These are phyloP conservation scores for Brotula barbata DNA, from an alignment of 2,797 vertebrate species.

Conservation along the genomic window DNA sequence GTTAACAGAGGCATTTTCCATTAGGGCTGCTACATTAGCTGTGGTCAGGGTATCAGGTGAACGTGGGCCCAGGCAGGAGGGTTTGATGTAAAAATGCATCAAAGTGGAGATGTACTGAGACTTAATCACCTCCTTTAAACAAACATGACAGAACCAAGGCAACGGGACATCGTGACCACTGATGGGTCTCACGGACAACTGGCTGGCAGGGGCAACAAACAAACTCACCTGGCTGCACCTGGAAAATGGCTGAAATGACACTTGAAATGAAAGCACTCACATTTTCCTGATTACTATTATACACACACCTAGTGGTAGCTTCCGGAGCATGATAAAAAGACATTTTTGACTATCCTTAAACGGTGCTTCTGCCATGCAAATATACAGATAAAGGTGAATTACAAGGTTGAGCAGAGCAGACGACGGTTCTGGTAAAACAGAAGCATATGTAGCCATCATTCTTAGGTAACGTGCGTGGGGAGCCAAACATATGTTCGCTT, in stretches of 20 bases:
- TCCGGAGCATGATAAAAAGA: slow-evolving; percentile 21
- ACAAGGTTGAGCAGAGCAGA: neutral
- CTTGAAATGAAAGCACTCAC: slow-evolving; percentile 5
- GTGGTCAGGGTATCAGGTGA: slow-evolving; percentile 41
- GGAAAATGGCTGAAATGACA: slow-evolving; percentile 20
- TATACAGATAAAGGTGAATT: slow-evolving; percentile 14
- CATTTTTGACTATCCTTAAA: slow-evolving; percentile 44
- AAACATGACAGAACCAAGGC: slow-evolving; percentile 73
- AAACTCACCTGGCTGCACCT: slow-evolving; percentile 36
- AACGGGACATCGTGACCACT: slow-evolving; percentile 69
- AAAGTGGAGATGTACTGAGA: slow-evolving; percentile 37
- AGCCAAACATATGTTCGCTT: slow-evolving; percentile 44
- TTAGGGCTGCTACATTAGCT: slow-evolving; percentile 69
- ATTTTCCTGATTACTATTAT: neutral
- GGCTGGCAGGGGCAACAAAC: slow-evolving; percentile 47
- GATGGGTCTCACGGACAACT: slow-evolving; percentile 48
- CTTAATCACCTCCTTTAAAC: slow-evolving; percentile 64
- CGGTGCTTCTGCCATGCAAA: slow-evolving; percentile 60
- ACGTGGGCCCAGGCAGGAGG: slow-evolving; percentile 19
- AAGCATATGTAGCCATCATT: slow-evolving; percentile 2
- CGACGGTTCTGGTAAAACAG: slow-evolving; percentile 22
- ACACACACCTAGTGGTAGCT: neutral
- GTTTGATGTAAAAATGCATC: slow-evolving; percentile 67
- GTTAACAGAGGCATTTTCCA: slow-evolving; percentile 77
- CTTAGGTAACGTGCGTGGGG: neutral